These are phyloP conservation scores for Pollenia griseotomentosa DNA, from an alignment of 2,888 invertebrate genomes.

Conservation along the genomic window DNA sequence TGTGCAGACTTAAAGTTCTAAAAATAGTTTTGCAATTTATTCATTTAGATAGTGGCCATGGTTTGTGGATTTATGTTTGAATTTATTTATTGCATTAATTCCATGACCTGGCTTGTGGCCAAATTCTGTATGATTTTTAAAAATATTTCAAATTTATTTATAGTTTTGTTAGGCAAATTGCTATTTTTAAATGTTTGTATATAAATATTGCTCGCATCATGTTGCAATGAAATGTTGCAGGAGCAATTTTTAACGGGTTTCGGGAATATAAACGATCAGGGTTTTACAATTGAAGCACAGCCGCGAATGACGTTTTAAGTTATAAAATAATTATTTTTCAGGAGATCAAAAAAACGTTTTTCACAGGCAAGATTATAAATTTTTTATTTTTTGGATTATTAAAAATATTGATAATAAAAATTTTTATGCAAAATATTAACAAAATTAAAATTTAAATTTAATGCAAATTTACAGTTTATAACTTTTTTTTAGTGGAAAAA, in stretches of 20 bases:
- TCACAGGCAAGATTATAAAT: no score
- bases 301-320: no score
- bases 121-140: slow-evolving; percentile 30
- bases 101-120: slow-evolving; percentile 62
- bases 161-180: slow-evolving; percentile 24
- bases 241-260: neutral
- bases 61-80: slow-evolving; percentile 40
- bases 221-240: slow-evolving; percentile 7
- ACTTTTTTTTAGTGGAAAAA: no score
- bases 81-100: slow-evolving; percentile 52
- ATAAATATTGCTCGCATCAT: slow-evolving; percentile 47
- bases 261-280: neutral
- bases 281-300: no score
- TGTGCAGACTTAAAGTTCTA: slow-evolving; percentile 46
- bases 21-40: slow-evolving; percentile 35
- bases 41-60: slow-evolving; percentile 42
- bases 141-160: slow-evolving; percentile 52
- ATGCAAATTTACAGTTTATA: no score
- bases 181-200: neutral
- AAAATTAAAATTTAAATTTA: no score
- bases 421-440: no score
- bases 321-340: no score
- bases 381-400: no score
- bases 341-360: no score
- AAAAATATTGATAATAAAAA: no score